Evolutionary conservation across 2,113 vertebrate species (phyloP), one percentile per base, ranked within the genome.

Genomic region (Sylvilagus bachmani): DNA sequence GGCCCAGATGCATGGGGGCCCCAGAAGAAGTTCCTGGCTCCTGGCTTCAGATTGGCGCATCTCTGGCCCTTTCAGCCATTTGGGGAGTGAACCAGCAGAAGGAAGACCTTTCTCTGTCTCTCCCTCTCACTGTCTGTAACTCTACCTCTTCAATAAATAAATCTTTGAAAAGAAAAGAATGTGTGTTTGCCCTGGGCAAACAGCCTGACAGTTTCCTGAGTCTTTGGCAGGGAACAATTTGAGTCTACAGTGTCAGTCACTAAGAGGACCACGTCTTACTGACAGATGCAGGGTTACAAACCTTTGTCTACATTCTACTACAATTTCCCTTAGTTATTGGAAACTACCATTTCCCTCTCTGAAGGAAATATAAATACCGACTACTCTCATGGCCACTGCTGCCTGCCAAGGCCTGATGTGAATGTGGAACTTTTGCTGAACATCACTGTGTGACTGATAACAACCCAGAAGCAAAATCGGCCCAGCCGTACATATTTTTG

Each of bases 351-450:
- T 64, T n/a, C 4, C 21, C 5, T 10, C 12, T 33, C 73, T 77
- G 49, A 25, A 73, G 73, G 93, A 97, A 97, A 86, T 88, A 58
- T 88, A 94, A 96, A 95, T 64, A 95, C 90, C 69, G 66, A 70
- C 19, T 24, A 10, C 86, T 67, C 29, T 77, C n/a, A 14, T 10
- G 29, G 51, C 70, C 64, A 3, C 74, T 67, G 91, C 38, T 75
- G 69, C 33, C 69, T 49, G 33, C 85, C 2, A 1, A 13, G 33
- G n/a, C 70, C 69, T 27, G 69, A n/a, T 62, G 64, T 62, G 69
- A 51, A 6, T 14, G 12, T 77, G 74, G 69, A 33, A 29, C 82
- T 90, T 81, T 31, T 44, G 27, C 21, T 64, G 69, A 86, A 8
- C 29, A 21, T 87, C 82, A 66, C 22, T 87, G 73, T 55, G 3